Evolutionary conservation across 2,797 vertebrate genomes (phyloP), one percentile per base, ranked within the genome.

Genomic region (Aldrovandia affinis): DNA sequence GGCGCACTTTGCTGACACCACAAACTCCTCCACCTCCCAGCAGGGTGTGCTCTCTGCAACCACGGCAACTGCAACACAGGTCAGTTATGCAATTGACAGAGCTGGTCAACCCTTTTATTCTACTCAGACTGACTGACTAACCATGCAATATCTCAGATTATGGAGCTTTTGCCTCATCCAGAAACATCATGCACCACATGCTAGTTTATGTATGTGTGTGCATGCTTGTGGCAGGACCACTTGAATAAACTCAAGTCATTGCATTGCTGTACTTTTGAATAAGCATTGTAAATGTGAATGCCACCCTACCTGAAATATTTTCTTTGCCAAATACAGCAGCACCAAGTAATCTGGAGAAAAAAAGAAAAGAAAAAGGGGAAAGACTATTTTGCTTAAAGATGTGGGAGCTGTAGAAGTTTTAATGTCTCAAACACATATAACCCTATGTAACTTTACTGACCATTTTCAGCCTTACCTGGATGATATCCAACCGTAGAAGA

Each of bases 21-120:
- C 89, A 52, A 95, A 96, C 52, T 96, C 94, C 86, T 95, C 96
- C 20, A 87, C 86, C 75, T 83, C 85, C 96, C 95, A 96, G 88
- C 96, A 96, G 0, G 89, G 92, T 0, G 90, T 81, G 83, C 77
- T 63, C 70, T 79, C 18, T 0, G 87, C 83, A 1, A 85, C 47
- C 68, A 83, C 86, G 63, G 65, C 12, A 68, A 84, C 94, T 95
- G 52, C 18, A 88, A 81, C 20, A 42, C 59, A 73, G 52, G 28
- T n/a, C 39, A 22, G 20, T 20, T 50, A 42, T 28, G 73, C 9
- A 8, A 80, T 20, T n/a, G 14, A 14, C 57, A 61, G 22, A 52
- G 15, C 14, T 50, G 39, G 5, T 14, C 20, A 36, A 28, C 6
- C 7, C 44, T 8, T 42, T 20, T 18, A n/a, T 65, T 30, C 0